A percentile compares a stretch with the other conserved stretches of the same genome.
Conservation (phyloP, 2,888 invertebrate genomes). For the Aporophyla nigra region DNA sequence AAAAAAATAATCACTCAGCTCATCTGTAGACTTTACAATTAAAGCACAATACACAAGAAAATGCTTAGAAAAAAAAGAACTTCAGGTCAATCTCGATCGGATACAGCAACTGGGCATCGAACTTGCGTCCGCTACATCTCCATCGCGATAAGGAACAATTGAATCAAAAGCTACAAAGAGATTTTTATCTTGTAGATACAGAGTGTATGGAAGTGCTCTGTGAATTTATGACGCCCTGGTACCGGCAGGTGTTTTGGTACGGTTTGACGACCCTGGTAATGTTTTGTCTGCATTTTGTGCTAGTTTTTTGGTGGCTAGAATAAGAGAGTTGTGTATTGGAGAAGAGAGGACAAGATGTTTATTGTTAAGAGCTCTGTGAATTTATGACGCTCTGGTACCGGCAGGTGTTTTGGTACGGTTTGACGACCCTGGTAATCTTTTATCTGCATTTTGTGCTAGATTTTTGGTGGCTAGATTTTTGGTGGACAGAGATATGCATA, state of each 20-base stretch:
- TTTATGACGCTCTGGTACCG: conserved; percentile 6
- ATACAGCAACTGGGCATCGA: conserved; percentile 76
- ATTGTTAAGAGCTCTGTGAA: neutral
- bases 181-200: conserved; percentile 62
- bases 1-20: conserved; percentile 37
- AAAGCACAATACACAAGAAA: conserved; percentile 53
- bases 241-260: conserved; percentile 50
- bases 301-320: conserved; percentile 5
- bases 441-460: conserved; percentile 18
- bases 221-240: conserved; percentile 61
- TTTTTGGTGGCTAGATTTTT: neutral
- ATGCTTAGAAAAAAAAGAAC: conserved; percentile 26
- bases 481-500: neutral
- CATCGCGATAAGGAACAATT: conserved; percentile 82
- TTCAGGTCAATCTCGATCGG: conserved; percentile 36
- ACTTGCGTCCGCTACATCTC: conserved; percentile 74
- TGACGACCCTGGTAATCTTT: conserved; percentile 31
- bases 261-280: conserved; percentile 45
- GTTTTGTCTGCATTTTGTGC: conserved; percentile 32
- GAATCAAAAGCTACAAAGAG: conserved; percentile 74
- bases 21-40: conserved; percentile 58
- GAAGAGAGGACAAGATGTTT: neutral
- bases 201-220: conserved; percentile 59
- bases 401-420: conserved; percentile 19
- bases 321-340: neutral